Percentiles rank a stretch among this genome's conserved stretches.
phyloP scores from a whole-genome alignment of 2,888 invertebrate species.

The Petrolisthes manimaculis region DNA sequence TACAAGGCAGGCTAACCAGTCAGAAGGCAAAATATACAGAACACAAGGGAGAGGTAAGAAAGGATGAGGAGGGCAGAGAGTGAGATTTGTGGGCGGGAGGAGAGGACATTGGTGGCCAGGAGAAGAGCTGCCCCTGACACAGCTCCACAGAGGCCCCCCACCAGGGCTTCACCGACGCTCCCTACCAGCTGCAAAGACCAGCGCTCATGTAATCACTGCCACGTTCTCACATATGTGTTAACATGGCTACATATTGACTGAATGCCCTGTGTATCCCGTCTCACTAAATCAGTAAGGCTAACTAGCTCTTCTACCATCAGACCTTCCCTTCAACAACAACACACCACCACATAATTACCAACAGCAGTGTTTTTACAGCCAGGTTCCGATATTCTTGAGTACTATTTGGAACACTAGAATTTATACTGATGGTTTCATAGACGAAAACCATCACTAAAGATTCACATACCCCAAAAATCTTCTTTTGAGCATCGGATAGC shows the following conservation, averaged over 20 bases:
- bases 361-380: too few relatives aligned
- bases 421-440: too few relatives aligned
- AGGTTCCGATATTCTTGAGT: too few relatives aligned
- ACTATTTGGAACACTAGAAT: too few relatives aligned
- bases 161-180: neutral
- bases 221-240: neutral
- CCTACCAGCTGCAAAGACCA: slow-evolving; percentile 50
- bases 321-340: too few relatives aligned
- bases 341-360: too few relatives aligned
- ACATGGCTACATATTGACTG: neutral
- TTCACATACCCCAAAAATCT: too few relatives aligned
- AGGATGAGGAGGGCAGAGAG: slow-evolving; percentile 39
- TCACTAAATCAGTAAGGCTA: neutral
- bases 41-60: slow-evolving; percentile 46
- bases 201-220: slow-evolving; percentile 12
- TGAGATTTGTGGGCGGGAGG: slow-evolving; percentile 17
- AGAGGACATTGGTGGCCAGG: slow-evolving; percentile 23
- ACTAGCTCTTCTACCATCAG: too few relatives aligned
- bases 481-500: too few relatives aligned
- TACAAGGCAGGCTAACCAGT: slow-evolving; percentile 35
- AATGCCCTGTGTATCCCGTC: neutral
- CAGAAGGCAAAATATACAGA: slow-evolving; percentile 50
- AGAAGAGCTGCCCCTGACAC: slow-evolving; percentile 22
- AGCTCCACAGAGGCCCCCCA: slow-evolving; percentile 22
- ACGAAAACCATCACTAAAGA: too few relatives aligned